Evolutionary conservation across 2,888 invertebrate species (phyloP), one percentile per base, ranked within the genome.

Genomic region (Ctena decussata): DNA sequence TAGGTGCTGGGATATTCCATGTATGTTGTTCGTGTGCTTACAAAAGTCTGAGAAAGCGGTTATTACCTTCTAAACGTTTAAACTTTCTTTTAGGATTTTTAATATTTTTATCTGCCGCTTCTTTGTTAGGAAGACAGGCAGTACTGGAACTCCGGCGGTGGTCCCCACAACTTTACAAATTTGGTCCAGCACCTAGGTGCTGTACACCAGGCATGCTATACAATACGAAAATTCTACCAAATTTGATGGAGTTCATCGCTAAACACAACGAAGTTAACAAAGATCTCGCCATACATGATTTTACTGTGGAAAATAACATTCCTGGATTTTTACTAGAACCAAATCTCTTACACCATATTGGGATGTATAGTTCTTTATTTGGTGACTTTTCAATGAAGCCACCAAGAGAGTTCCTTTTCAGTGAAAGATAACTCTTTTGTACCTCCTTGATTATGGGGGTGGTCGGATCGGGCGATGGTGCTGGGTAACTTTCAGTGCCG

Each of bases 131-230:
- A 6, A 85, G 95, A 18, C 91, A 91, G 41, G 93, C 94, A 84
- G 8, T 95, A 12, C 76, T 92, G 57, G 92, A 94, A 60, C 49
- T 94, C 21, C 84, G 94, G 2, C 86, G 93, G 27, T 69, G 92
- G 15, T 90, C 93, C 6, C 86, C 84, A 18, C 82, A 90, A 27
- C 83, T 94, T 3, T 93, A 93, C 81, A 88, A 84, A 6, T 89
- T 94, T 2, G 82, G 85, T 21, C 71, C 84, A 15, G 93, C 95
- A 2, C 94, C 94, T 2, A 91, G 91, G 15, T 95, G 95, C 76
- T 95, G 95, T 81, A 95, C 95, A 0, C 95, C 94, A 3, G 95
- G 95, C 24, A 92, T 94, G 91, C 77, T 95, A 49, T 95, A 94
- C 78, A 93, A 92, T 0, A 35, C 65, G 2, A 49, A 82, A 24